phyloP scores from a whole-genome alignment of 1,140 invertebrate species.

The Colletes gigas region DNA sequence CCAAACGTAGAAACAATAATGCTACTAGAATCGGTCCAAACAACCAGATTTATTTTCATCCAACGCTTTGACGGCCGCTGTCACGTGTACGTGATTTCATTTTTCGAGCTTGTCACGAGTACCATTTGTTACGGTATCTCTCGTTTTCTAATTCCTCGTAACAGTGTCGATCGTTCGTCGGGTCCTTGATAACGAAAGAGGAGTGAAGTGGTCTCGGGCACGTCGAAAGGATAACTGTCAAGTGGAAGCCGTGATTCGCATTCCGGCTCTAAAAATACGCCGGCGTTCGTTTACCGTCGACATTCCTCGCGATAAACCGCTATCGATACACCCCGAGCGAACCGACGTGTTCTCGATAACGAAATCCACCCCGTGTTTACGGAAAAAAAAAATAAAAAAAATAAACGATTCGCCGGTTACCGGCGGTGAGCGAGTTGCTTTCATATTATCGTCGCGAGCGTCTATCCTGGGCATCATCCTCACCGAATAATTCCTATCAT shows the following conservation, averaged over 20 bases:
- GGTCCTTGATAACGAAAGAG: constrained; percentile 33
- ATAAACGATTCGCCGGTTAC: no score
- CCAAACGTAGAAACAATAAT: not conserved
- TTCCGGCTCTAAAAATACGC: constrained; percentile 23
- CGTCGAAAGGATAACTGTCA: constrained; percentile 33
- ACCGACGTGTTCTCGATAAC: not conserved
- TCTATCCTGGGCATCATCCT: not conserved
- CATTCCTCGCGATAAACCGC: not conserved
- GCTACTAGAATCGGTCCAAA: not conserved
- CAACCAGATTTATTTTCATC: no score
- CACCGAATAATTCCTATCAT: not conserved
- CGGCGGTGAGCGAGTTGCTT: no score
- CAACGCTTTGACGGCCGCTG: no score
- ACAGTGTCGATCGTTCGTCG: constrained; percentile 24
- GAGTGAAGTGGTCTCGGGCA: constrained; percentile 28
- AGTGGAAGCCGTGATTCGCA: constrained; percentile 21
- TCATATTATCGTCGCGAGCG: not conserved
- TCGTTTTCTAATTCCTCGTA: not conserved
- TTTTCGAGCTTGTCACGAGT: no score
- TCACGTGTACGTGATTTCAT: no score
- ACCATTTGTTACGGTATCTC: no score
- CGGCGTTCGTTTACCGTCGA: constrained; percentile 16
- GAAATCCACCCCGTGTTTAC: not conserved
- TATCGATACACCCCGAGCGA: not conserved
- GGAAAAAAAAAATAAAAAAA: no score